Base-by-base conservation (phyloP, 2,888 invertebrate genomes). In the Heliconius cydno region DNA sequence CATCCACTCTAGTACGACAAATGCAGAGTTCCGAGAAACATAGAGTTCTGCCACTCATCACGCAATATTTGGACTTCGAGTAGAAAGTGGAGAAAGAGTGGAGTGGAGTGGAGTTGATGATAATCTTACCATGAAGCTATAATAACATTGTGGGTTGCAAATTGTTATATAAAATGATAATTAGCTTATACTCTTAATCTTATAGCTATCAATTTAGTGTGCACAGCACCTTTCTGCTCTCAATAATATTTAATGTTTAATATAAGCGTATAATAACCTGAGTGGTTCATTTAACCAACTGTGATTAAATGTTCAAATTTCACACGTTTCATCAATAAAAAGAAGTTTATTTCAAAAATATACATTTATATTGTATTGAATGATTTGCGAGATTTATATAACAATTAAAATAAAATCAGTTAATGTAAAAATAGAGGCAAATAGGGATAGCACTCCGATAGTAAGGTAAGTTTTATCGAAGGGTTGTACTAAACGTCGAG, bases 381-480 rank as follows among this genome's bases (percentile, higher is more conserved):
- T 15, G 2, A 70, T 41, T 70, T 41, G 1, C 25, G 25, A 1
- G 1, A 65, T 38, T 65, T 41, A 65, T 79, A 81, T 46, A 79
- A 81, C 71, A 83, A 67, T 67, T 76, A 84, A 12, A 63, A 87
- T 19, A 63, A 90, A 86, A 76, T 90, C 88, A 5, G 82, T 77
- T n/a, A 87, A 76, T 46, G 86, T 86, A 2, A 88, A 72, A 10
- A 85, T 5, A 6, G 85, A 85, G 3, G 90, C 88, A 10, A 85
- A 7, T 0, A 88, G 46, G 28, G 84, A 82, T 6, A 89, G 79
- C 1, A 87, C 34, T 3, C 90, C 90, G 66, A 90, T 90, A 2
- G 77, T 79, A 46, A 88, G 85, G 75, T 90, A 90, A 3, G 85
- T 81, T 79, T 82, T 85, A 73, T 90, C 88, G 60, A 84, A 86